Percentiles rank a stretch among this genome's conserved stretches.
Conservation (phyloP, 2,113 vertebrate genomes). For the Sinocyclocheilus rhinocerous region DNA sequence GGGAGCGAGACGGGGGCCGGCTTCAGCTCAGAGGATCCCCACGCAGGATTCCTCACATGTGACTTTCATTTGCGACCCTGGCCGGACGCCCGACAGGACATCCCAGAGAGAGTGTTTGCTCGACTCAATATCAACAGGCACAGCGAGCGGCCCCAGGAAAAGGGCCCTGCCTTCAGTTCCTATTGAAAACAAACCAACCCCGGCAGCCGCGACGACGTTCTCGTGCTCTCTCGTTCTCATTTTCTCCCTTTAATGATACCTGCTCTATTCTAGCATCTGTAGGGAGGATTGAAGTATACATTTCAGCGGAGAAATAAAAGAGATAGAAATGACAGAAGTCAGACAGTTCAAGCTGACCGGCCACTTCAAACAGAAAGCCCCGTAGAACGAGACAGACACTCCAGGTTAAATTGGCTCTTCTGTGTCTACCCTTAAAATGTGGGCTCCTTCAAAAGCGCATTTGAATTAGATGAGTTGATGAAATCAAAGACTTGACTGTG, state of each 20-base stretch:
- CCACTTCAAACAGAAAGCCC: conserved; percentile 94
- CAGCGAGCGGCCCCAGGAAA: conserved; percentile 62
- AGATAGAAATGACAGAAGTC: conserved; percentile 97
- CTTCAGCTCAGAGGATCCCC: conserved; percentile 35
- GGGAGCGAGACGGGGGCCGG: conserved; percentile 29
- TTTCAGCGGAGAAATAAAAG: conserved; percentile 90
- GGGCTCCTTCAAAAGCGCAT: conserved; percentile 91
- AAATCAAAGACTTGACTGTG: conserved; percentile 91
- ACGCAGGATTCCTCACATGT: conserved; percentile 69
- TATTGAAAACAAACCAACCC: conserved; percentile 74
- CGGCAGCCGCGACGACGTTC: background rate
- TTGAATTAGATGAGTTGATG: conserved; percentile 93
- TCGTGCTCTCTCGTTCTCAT: conserved; percentile 7
- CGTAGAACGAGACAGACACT: conserved; percentile 92
- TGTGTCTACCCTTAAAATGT: conserved; percentile 74
- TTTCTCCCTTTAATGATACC: conserved; percentile 88
- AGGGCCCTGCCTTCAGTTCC: conserved; percentile 60
- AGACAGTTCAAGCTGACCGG: conserved; percentile 97
- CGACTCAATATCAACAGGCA: conserved; percentile 75
- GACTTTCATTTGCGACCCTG: conserved; percentile 76
- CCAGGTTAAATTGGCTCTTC: conserved; percentile 97
- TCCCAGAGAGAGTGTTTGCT: conserved; percentile 79
- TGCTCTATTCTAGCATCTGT: conserved; percentile 92
- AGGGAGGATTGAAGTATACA: conserved; percentile 96
- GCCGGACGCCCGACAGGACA: conserved; percentile 76